Percentiles rank a stretch among this genome's conserved stretches.
phyloP scores from a whole-genome alignment of 1,140 invertebrate genomes.

The Musca domestica region DNA sequence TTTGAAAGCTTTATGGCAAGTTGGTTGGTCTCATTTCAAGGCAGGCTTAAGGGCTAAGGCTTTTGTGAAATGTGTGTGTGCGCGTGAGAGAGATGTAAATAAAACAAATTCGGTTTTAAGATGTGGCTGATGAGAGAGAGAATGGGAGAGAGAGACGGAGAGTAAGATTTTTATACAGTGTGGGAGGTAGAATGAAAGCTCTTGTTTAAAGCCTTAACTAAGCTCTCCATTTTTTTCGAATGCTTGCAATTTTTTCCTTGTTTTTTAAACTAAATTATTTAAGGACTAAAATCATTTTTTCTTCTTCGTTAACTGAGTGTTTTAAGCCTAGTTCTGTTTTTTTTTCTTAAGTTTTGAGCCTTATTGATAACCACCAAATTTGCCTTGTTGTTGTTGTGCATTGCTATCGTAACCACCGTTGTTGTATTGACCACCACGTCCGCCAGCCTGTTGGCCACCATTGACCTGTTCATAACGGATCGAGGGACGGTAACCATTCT shows the following conservation, averaged over 20 bases:
- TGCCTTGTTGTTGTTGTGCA: constrained; percentile 35
- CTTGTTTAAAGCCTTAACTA: too few relatives aligned
- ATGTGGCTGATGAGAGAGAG: too few relatives aligned
- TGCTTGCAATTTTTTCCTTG: background rate
- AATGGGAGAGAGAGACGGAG: too few relatives aligned
- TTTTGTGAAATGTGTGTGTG: background rate
- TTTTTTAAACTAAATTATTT: constrained; percentile 14
- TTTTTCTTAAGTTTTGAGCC: too few relatives aligned
- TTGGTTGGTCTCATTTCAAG: background rate
- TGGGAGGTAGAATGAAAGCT: too few relatives aligned
- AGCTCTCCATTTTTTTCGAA: too few relatives aligned
- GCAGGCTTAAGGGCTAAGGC: constrained; percentile 16
- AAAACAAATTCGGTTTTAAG: too few relatives aligned
- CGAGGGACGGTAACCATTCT: constrained; percentile 72
- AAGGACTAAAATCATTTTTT: constrained; percentile 14
- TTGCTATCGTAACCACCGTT: constrained; percentile 46
- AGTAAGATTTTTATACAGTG: too few relatives aligned
- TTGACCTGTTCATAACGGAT: constrained; percentile 69
- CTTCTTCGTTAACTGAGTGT: background rate
- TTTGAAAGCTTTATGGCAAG: constrained; percentile 17
- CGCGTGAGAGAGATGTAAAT: background rate
- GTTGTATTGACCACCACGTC: constrained; percentile 40
- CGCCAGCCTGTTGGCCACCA: constrained; percentile 52
- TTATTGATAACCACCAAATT: constrained; percentile 48
- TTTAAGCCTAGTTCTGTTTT: background rate